These are phyloP conservation scores for Plemyria rubiginata DNA, from an alignment of 2,888 invertebrate genomes.

Conservation along the genomic window DNA sequence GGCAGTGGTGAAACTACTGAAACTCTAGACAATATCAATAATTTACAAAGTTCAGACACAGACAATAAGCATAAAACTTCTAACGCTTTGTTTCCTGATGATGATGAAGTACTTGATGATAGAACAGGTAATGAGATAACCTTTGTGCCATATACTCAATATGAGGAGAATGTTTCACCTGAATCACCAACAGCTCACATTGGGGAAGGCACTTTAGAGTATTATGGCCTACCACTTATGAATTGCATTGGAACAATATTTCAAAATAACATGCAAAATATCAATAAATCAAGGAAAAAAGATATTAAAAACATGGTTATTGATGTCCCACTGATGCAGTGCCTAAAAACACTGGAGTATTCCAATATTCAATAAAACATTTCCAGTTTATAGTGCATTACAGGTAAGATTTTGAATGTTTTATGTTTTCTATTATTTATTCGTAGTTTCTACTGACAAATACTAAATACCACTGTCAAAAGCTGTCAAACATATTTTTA, in stretches of 20 bases:
- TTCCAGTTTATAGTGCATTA: background rate
- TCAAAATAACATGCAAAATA: constrained; percentile 2
- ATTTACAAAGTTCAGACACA: background rate
- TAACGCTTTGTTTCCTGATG: background rate
- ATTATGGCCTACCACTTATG: constrained; percentile 24
- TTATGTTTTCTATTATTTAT: too few relatives aligned
- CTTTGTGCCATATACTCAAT: constrained; percentile 15
- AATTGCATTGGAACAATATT: constrained; percentile 16
- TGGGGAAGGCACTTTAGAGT: constrained; percentile 4
- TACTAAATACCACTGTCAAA: too few relatives aligned
- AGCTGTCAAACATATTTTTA: too few relatives aligned
- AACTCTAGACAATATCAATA: background rate
- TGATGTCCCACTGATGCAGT: constrained; percentile 10
- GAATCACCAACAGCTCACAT: constrained; percentile 13
- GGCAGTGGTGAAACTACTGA: background rate
- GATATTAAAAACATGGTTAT: background rate
- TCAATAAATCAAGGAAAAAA: background rate
- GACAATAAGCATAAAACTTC: too few relatives aligned
- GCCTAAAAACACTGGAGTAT: constrained; percentile 8
- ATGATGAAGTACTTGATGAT: background rate
- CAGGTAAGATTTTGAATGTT: constrained; percentile 1
- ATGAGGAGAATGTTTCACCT: background rate
- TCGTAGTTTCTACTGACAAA: too few relatives aligned
- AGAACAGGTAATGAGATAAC: background rate
- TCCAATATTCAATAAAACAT: background rate